A percentile compares a stretch with the other conserved stretches of the same genome.
phyloP scores from a whole-genome alignment of 2,113 vertebrate species.

The Verasper variegatus region DNA sequence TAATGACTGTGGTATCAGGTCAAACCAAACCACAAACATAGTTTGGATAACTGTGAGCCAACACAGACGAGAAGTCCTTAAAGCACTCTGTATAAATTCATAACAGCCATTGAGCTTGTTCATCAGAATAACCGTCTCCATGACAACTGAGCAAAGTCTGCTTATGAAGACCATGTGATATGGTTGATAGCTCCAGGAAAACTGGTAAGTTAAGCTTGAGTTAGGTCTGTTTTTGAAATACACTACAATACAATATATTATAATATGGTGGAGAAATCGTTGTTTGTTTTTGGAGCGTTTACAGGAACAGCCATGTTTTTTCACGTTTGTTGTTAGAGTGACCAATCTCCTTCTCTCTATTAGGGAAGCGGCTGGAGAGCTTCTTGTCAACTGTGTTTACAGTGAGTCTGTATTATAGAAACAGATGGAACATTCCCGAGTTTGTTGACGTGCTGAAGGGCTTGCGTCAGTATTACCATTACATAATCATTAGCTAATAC shows the following conservation, averaged over 20 bases:
- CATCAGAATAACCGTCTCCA: background rate
- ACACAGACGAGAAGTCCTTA: background rate
- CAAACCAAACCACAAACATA: background rate
- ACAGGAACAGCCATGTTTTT: background rate
- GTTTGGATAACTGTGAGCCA: background rate
- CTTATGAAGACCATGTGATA: background rate
- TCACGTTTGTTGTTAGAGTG: background rate
- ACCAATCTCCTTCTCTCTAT: slow-evolving; percentile 14
- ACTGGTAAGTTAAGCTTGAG: background rate
- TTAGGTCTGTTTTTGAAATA: background rate
- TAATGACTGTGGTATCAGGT: background rate
- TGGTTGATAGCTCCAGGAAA: background rate
- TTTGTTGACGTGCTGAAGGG: slow-evolving; percentile 28
- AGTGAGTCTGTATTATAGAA: slow-evolving; percentile 49
- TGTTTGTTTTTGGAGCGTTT: background rate
- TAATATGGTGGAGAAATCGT: background rate
- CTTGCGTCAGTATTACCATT: slow-evolving; percentile 34
- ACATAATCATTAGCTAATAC: slow-evolving; percentile 8
- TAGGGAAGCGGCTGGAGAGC: slow-evolving; percentile 44
- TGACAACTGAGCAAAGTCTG: background rate
- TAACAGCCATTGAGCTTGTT: background rate
- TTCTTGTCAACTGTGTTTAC: slow-evolving; percentile 65
- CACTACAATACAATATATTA: background rate
- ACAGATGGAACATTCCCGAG: slow-evolving; percentile 62
- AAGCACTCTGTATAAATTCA: background rate